These are phyloP conservation scores for Oxytorus armatus DNA, from an alignment of 2,888 invertebrate genomes.

Conservation along the genomic window DNA sequence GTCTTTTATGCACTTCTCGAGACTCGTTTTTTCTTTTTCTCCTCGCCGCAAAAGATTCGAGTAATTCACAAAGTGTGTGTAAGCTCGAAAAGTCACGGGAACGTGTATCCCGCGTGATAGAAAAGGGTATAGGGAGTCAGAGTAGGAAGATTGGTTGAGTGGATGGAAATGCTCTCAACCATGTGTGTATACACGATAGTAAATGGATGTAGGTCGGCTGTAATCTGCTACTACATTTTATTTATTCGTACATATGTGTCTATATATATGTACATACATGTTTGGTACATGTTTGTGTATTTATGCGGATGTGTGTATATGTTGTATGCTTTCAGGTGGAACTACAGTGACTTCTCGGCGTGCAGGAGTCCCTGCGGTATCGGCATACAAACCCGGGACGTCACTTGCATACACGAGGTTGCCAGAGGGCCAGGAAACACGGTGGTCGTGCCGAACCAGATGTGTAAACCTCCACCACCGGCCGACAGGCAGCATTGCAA, in stretches of 20 bases:
- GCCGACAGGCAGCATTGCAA: conserved; percentile 96
- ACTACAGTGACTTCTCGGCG: conserved; percentile 94
- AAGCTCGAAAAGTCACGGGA: conserved; percentile 31
- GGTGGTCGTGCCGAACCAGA: conserved; percentile 95
- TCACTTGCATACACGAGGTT: conserved; percentile 94
- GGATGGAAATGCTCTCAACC: conserved; percentile 30
- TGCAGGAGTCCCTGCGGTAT: conserved; percentile 98
- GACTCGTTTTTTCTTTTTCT: not conserved
- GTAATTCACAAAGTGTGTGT: conserved; percentile 10
- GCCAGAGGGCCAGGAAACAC: conserved; percentile 95
- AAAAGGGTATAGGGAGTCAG: not conserved
- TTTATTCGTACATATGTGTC: not conserved
- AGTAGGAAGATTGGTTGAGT: conserved; percentile 5
- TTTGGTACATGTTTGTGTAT: conserved; percentile 33
- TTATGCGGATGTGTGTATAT: conserved; percentile 28
- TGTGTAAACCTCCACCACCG: conserved; percentile 96
- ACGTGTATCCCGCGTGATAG: not conserved
- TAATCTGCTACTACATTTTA: not conserved
- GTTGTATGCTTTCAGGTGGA: conserved; percentile 88
- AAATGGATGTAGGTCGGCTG: conserved; percentile 38
- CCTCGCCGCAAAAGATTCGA: conserved; percentile 2
- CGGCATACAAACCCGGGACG: conserved; percentile 96
- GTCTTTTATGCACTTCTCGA: not conserved
- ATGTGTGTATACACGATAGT: not conserved
- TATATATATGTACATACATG: conserved; percentile 15